Conservation (phyloP, 2,113 vertebrate genomes). For the Cromileptes altivelis region DNA sequence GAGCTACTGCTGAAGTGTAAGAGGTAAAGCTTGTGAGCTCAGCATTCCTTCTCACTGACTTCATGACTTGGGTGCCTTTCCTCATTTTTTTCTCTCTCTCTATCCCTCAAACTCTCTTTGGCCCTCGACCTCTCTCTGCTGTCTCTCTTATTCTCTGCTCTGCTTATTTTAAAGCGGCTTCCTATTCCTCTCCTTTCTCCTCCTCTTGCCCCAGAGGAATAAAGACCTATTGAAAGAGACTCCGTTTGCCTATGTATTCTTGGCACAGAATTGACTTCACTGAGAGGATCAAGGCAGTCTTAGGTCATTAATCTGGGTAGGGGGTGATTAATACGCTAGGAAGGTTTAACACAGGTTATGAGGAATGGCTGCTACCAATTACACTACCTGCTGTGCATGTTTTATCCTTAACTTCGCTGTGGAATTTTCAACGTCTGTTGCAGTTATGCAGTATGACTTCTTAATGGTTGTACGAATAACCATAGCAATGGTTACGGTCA, state of each 20-base stretch:
- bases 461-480: constrained; percentile 35
- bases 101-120: constrained; percentile 58
- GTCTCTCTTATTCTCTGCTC: constrained; percentile 47
- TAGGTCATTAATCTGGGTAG: constrained; percentile 75
- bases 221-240: constrained; percentile 70
- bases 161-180: constrained; percentile 45
- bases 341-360: constrained; percentile 57
- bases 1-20: constrained; percentile 79
- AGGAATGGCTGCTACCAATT: constrained; percentile 64
- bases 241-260: constrained; percentile 67
- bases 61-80: constrained; percentile 73
- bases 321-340: constrained; percentile 76
- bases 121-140: constrained; percentile 39
- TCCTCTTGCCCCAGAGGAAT: constrained; percentile 45
- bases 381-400: constrained; percentile 71
- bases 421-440: constrained; percentile 34
- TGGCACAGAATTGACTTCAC: constrained; percentile 72
- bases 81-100: constrained; percentile 46
- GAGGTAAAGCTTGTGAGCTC: constrained; percentile 81
- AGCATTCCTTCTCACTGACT: constrained; percentile 84
- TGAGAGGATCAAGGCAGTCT: constrained; percentile 79
- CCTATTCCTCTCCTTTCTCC: constrained; percentile 32
- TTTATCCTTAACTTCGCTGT: constrained; percentile 40
- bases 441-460: constrained; percentile 15
- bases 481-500: constrained; percentile 19